A percentile compares a stretch with the other conserved stretches of the same genome.
Evolutionary conservation across 2,113 vertebrate species (phyloP).

Genomic region (Colaptes auratus): DNA sequence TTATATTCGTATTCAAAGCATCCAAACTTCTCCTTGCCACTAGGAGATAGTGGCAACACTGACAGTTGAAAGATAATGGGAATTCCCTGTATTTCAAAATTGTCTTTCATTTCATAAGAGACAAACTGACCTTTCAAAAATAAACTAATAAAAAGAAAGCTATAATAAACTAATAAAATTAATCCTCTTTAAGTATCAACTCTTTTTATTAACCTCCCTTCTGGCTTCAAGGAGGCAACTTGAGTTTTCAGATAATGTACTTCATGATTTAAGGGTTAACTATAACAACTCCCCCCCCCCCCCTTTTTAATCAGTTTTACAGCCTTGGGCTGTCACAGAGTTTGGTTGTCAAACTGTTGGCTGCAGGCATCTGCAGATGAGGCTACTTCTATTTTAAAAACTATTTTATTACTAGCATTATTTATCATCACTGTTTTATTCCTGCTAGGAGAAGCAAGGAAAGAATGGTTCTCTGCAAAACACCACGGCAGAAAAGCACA

Average conservation of each 20-base stretch:
- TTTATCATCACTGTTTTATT: background rate
- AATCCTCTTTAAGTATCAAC: background rate
- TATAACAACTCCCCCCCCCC: background rate
- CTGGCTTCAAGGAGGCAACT: background rate
- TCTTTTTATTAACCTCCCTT: conserved; percentile 19
- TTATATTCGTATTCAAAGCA: background rate
- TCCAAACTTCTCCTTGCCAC: background rate
- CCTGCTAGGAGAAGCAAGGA: background rate
- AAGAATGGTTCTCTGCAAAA: background rate
- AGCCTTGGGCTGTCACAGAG: conserved; percentile 25
- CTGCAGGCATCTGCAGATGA: conserved; percentile 3
- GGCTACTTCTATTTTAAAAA: background rate
- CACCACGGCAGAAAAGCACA: background rate
- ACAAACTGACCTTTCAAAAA: conserved; percentile 44
- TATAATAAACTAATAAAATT: background rate
- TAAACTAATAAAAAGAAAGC: background rate
- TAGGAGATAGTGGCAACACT: background rate
- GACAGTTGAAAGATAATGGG: background rate
- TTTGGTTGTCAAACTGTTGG: conserved; percentile 27
- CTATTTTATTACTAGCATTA: background rate
- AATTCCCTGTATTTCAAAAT: conserved; percentile 26
- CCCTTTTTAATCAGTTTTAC: conserved; percentile 45
- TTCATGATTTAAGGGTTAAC: conserved; percentile 35
- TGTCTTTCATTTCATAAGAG: background rate
- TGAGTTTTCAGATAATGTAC: conserved; percentile 7